Evolutionary conservation across 2,797 vertebrate genomes (phyloP).

Genomic region (Oryzias sinensis): DNA sequence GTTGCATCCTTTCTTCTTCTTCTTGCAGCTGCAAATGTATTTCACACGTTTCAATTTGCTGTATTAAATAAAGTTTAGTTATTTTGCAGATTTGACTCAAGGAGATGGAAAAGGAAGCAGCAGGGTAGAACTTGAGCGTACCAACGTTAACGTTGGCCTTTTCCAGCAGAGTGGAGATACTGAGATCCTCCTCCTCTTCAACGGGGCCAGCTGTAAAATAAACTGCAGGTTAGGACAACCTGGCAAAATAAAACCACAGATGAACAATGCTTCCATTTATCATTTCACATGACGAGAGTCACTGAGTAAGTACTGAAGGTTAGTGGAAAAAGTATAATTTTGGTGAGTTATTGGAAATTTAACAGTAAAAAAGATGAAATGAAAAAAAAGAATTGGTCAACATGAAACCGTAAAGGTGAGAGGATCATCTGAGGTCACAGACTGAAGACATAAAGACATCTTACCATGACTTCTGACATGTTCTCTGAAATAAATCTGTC

Average conservation of each 20-base stretch:
- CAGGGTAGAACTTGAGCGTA: conserved; percentile 32
- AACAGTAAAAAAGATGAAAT: too few species aligned
- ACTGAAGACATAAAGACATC: conserved; percentile 1
- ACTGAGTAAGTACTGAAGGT: neutral
- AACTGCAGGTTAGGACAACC: neutral
- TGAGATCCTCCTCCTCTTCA: conserved; percentile 54
- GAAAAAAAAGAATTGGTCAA: too few species aligned
- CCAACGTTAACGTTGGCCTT: conserved; percentile 68
- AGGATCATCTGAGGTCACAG: neutral
- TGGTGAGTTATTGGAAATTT: too few species aligned
- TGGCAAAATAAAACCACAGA: neutral
- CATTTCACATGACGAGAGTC: too few species aligned
- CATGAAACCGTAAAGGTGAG: too few species aligned
- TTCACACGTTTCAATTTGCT: too few species aligned
- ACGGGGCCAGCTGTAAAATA: conserved; percentile 47
- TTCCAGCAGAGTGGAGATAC: conserved; percentile 61
- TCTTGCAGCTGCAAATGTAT: too few species aligned
- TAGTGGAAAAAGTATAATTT: neutral
- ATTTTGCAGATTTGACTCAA: too few species aligned
- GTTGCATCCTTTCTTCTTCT: too few species aligned
- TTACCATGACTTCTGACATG: conserved; percentile 41
- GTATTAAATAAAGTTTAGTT: too few species aligned
- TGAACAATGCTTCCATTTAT: too few species aligned
- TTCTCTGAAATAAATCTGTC: conserved; percentile 32
- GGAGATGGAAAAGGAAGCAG: neutral